Evolutionary conservation across 2,888 invertebrate genomes (phyloP), one percentile per base, ranked within the genome.

Genomic region (Dryocosmus kuriphilus): DNA sequence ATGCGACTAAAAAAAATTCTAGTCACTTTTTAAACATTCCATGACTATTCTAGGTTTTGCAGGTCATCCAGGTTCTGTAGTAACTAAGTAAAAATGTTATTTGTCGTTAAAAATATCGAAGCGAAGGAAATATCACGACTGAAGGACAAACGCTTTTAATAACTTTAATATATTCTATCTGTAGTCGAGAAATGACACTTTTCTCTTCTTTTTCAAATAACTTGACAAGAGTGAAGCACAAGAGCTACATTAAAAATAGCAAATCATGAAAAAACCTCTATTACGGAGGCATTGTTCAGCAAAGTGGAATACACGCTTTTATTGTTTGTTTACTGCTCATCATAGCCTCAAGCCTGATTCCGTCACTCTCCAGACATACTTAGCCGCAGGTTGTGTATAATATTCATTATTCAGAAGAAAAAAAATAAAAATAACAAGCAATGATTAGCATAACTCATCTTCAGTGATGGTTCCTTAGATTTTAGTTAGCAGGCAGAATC

Each of bases 401-500:
- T 51, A 51, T 51, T 51, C 63, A 63, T 63, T 63, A 63, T 63
- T 35, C 63, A 46, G n/a, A n/a, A n/a, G n/a, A n/a, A n/a, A n/a
- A n/a, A n/a, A n/a, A 41, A 27, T 46, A 67, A 16, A 14, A 41
- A 38, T 41, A 67, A 27, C 67, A 27, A 51, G 46, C 6, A 71
- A n/a, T 71, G 24, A 51, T 71, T 71, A 71, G 71, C 71, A 71
- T 71, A 71, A 51, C 71, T 67, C 51, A 71, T 71, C 62, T 63
- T 30, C 62, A 63, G 30, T 32, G 57, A 27, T 62, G 35, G 5
- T 63, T 63, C n/a, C 62, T 63, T 1, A 32, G 32, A 63, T 71
- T 51, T 71, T 30, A 30, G 27, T 71, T 46, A 41, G 27, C 7
- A 27, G 51, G 46, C 41, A 67, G 9, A 46, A 67, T 67, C 19